Evolutionary conservation across 2,113 vertebrate genomes (phyloP), one percentile per base, ranked within the genome.

Genomic region (Cebidichthys violaceus): DNA sequence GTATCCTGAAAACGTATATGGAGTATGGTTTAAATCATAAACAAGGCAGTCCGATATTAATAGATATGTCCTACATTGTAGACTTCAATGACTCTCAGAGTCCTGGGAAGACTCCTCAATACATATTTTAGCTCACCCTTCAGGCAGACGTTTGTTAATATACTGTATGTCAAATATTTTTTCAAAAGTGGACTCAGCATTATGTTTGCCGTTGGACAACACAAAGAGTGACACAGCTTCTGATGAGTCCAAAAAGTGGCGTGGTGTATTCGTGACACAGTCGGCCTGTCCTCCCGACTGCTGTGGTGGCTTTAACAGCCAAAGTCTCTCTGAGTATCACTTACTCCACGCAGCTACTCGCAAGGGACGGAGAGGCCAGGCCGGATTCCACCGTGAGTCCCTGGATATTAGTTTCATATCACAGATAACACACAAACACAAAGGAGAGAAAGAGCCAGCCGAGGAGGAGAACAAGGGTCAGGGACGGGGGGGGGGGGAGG

Each of bases 361-460:
- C 81, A 71, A 84, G 81, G 82, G 87, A 87, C 50, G n/a, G 45
- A 81, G 85, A 83, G 83, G 86, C 77, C 84, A 83, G 79, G 57
- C 85, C 65, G 79, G 86, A 93, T 93, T 94, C 87, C 89, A 81
- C 83, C 82, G 70, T 82, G 81, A 93, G 87, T 92, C 93, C 86
- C 89, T 81, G 85, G 80, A 86, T 93, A 92, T 92, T 91, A 79
- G 82, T 92, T 92, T 93, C 89, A 89, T 91, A 89, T 92, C 84
- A 86, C 77, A 91, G 90, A 90, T 90, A 88, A 91, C 83, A 77
- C 52, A 82, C 79, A 70, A 89, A 88, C 74, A 88, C 83, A 89
- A 88, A 89, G 80, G 76, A 77, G 69, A 70, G 73, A 80, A 87
- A 60, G 78, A 78, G 70, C 69, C 79, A 70, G 70, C 67, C 67